Base-by-base conservation (phyloP, 2,113 vertebrate species). In the Semnornis frantzii region DNA sequence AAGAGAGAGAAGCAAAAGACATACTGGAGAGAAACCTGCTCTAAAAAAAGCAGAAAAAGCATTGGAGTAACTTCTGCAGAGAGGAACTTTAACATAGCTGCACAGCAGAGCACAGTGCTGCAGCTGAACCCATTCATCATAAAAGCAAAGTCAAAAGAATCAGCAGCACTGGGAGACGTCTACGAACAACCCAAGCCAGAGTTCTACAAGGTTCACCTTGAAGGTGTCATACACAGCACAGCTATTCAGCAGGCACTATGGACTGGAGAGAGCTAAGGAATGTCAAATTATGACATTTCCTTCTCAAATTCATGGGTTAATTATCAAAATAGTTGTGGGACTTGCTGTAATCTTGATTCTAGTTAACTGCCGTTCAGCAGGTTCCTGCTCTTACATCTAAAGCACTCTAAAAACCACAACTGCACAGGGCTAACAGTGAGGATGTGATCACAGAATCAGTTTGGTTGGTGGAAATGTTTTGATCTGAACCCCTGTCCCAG, bases 181-280 rank as follows among this genome's bases (percentile, higher is more conserved):
- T 50, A 5, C 3, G 20, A 52, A 34, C 6, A 31, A 58, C 9
- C 8, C 48, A 55, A 66, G 64, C 3, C 39, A 50, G 23, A 60
- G 34, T 31, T 68, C 44, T 33, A 11, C 23, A 50, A 62, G 39
- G 15, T 25, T 50, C 62, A 60, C 42, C 46, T 20, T 27, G 39
- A 39, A 69, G 37, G 25, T 31, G 33, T 6, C 13, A 17, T 0
- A 58, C 15, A 17, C 0, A 58, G 30, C 30, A 6, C 2, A 34
- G 10, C 30, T 64, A 44, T 28, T 64, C 63, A 50, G 30, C 23
- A 60, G 39, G 33, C 28, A 46, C 6, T 1, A 23, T 3, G 6
- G 33, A 20, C 8, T 34, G 15, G 1, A 58, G 10, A 44, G 50
- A 82, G 54, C 3, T 12, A 37, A 20, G 18, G 84, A 59, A 59